Conservation (phyloP, 1,140 invertebrate genomes). For the Planococcus citri region DNA sequence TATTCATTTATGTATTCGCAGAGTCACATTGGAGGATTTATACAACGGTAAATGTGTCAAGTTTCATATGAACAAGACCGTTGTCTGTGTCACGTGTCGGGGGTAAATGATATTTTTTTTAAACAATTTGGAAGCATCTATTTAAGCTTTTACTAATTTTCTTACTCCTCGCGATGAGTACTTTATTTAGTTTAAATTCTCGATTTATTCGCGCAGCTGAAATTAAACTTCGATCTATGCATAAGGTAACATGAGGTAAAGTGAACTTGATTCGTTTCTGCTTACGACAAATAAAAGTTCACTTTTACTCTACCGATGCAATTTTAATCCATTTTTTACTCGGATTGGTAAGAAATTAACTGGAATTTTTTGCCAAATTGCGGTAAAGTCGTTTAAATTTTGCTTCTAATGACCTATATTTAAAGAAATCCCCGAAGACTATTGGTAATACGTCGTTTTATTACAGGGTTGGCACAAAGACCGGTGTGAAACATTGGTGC, state of each 20-base stretch:
- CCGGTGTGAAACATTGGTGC: neutral
- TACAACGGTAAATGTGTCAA: constrained; percentile 79
- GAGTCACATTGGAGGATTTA: constrained; percentile 77
- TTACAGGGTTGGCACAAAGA: neutral
- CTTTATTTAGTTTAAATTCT: too few species aligned
- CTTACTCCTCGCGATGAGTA: too few species aligned
- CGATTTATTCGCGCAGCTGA: neutral
- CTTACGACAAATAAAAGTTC: neutral
- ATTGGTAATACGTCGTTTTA: too few species aligned
- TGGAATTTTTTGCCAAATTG: too few species aligned
- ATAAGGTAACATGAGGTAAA: neutral
- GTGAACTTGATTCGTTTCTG: neutral
- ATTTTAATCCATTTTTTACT: neutral
- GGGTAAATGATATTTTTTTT: constrained; percentile 40
- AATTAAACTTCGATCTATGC: neutral
- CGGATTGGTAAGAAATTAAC: neutral
- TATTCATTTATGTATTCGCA: constrained; percentile 30
- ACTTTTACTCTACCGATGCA: neutral
- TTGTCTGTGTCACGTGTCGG: constrained; percentile 69
- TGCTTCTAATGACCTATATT: too few species aligned
- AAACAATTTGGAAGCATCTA: constrained; percentile 25
- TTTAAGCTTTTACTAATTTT: too few species aligned
- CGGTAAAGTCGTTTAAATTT: too few species aligned
- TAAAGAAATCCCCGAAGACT: too few species aligned
- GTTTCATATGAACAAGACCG: constrained; percentile 72